Base-by-base conservation (phyloP, 2,113 vertebrate genomes). In the Ammospiza caudacuta region DNA sequence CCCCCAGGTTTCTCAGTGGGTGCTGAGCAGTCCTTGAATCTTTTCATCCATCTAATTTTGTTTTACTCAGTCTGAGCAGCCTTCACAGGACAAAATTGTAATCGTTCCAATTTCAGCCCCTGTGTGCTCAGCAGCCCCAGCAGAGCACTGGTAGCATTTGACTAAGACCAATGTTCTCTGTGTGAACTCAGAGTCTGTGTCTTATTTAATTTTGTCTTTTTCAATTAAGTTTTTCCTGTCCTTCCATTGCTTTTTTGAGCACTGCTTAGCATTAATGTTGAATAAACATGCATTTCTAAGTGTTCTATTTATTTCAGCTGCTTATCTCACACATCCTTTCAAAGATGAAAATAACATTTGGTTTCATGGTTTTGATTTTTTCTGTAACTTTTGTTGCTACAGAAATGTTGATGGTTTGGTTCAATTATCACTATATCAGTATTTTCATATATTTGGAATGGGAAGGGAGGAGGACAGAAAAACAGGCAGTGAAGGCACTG, bases 121-220 rank as follows among this genome's bases (percentile, higher is more conserved):
- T 14, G 27, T 18, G 37, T 46, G 83, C 85, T 69, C 29, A 6
- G 95, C 72, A 87, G 77, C 77, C 74, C 72, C 47, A 41, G 74
- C 39, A 27, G n/a, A 4, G 80, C 12, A 13, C 66, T 21, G 41
- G 89, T 70, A 82, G 55, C 64, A 1, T 43, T 27, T 31, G 28
- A 58, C 75, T 33, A 13, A 81, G 84, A 82, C 66, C 73, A 85
- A 25, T 57, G 52, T 43, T 83, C 66, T 58, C 77, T 37, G 0
- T 31, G 22, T 28, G 62, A 54, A 52, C 87, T 74, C 51, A 61
- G 68, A 82, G 49, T 33, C 35, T 64, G 25, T 33, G 49, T 55
- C 52, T 84, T 49, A 59, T 68, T 94, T 87, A 62, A 77, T 81
- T 94, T 91, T 86, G 95, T 85, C 74, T 49, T 78, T 94, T 79